These are phyloP conservation scores for Aplodontia rufa DNA, from an alignment of 2,113 vertebrate genomes.

Conservation along the genomic window DNA sequence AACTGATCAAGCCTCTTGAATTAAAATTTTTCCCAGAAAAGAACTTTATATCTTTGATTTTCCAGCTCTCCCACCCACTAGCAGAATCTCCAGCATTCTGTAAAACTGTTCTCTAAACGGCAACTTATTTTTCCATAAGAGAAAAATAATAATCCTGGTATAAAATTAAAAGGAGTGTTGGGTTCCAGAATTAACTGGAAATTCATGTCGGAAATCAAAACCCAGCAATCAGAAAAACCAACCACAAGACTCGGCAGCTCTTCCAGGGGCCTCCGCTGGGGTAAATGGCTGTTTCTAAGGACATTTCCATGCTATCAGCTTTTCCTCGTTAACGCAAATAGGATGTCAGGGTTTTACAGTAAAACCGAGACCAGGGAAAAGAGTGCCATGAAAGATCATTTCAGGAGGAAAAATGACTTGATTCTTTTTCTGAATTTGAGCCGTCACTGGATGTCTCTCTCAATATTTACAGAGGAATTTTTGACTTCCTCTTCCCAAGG, in stretches of 20 bases:
- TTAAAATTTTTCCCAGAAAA: conserved; percentile 7
- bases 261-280: conserved; percentile 56
- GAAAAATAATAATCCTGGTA: conserved; percentile 70
- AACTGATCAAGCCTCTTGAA: background rate
- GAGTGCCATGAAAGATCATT: conserved; percentile 55
- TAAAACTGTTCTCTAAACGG: conserved; percentile 61
- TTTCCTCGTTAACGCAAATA: conserved; percentile 70
- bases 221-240: conserved; percentile 74
- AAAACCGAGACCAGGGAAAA: conserved; percentile 54
- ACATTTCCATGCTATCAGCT: conserved; percentile 74
- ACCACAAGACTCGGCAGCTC: conserved; percentile 70
- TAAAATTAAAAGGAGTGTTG: conserved; percentile 77
- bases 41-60: background rate
- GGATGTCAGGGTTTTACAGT: conserved; percentile 62
- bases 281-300: conserved; percentile 77
- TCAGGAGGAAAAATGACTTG: conserved; percentile 39
- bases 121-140: conserved; percentile 69
- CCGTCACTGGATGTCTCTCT: conserved; percentile 51
- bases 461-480: conserved; percentile 43
- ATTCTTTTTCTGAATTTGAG: conserved; percentile 50
- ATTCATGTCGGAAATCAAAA: conserved; percentile 80
- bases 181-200: conserved; percentile 82
- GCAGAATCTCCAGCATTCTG: conserved; percentile 75
- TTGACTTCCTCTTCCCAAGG: conserved; percentile 4
- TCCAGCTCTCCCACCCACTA: conserved; percentile 48